Evolutionary conservation across 2,888 invertebrate genomes (phyloP).

Genomic region (Beris morrisii): DNA sequence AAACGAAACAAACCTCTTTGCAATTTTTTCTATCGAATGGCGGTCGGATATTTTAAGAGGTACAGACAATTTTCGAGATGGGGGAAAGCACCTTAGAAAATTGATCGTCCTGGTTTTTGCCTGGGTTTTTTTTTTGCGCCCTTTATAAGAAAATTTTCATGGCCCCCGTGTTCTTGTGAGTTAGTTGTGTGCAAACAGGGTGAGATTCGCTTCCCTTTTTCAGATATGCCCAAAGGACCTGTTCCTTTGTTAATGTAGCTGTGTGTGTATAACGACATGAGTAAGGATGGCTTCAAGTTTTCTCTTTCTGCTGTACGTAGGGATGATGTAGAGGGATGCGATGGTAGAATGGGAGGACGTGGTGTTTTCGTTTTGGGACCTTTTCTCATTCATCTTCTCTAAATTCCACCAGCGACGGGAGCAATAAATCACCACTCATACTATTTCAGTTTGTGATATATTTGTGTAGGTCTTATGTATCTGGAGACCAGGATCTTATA

Average conservation of each 20-base stretch:
- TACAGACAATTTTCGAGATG: too few relatives aligned
- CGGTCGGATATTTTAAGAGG: too few relatives aligned
- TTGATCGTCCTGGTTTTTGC: not conserved
- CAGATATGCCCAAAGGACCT: not conserved
- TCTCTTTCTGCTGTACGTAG: not conserved
- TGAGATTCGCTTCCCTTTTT: not conserved
- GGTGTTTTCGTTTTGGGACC: slow-evolving; percentile 40
- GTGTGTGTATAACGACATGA: too few relatives aligned
- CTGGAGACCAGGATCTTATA: slow-evolving; percentile 14
- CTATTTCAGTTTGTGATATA: slow-evolving; percentile 52
- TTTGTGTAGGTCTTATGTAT: slow-evolving; percentile 35
- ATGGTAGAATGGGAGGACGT: slow-evolving; percentile 16
- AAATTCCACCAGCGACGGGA: slow-evolving; percentile 48
- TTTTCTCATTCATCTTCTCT: slow-evolving; percentile 45
- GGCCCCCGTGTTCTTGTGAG: not conserved
- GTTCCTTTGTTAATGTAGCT: slow-evolving; percentile 18
- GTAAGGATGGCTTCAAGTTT: too few relatives aligned
- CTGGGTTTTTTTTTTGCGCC: too few relatives aligned
- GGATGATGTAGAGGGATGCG: slow-evolving; percentile 7
- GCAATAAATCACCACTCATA: slow-evolving; percentile 55
- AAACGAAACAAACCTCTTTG: too few relatives aligned
- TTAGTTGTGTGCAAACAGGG: slow-evolving; percentile 1
- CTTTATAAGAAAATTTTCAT: slow-evolving; percentile 2
- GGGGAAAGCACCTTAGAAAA: slow-evolving; percentile 26
- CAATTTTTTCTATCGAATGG: too few relatives aligned